A percentile compares a stretch with the other conserved stretches of the same genome.
Evolutionary conservation across 2,888 invertebrate genomes (phyloP).

Genomic region (Microctonus brassicae): DNA sequence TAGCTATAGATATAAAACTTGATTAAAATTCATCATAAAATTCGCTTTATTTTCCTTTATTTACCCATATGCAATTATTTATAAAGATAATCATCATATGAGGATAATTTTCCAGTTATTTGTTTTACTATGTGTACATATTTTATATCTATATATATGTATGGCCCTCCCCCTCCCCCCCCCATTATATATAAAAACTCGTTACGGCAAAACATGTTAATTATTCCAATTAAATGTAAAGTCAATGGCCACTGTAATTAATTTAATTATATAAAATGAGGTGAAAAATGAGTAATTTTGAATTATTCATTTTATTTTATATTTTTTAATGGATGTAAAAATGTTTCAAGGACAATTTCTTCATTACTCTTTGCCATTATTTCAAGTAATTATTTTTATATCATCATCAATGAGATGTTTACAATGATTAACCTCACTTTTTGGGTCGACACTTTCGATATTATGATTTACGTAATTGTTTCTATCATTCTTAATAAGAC

Average conservation of each 20-base stretch:
- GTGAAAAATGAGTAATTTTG: not conserved
- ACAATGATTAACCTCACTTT: no score
- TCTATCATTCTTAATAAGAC: no score
- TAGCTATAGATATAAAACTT: no score
- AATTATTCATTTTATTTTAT: no score
- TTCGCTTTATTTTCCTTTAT: not conserved
- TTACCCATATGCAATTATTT: not conserved
- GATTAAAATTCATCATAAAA: not conserved
- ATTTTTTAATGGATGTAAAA: no score
- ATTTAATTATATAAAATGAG: not conserved
- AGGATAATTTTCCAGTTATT: not conserved
- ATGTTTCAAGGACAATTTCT: no score
- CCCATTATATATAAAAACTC: constrained; percentile 10
- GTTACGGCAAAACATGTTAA: not conserved
- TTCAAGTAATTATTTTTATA: no score
- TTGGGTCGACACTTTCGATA: no score
- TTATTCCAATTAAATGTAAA: not conserved
- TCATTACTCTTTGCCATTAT: no score
- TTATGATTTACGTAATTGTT: no score
- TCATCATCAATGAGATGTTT: no score
- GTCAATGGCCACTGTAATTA: constrained; percentile 2
- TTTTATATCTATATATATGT: not conserved
- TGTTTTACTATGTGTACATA: not conserved
- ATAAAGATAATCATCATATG: not conserved
- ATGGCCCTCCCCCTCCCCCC: no score